phyloP scores from a whole-genome alignment of 2,888 invertebrate genomes.

The Oscheius myriophilus region DNA sequence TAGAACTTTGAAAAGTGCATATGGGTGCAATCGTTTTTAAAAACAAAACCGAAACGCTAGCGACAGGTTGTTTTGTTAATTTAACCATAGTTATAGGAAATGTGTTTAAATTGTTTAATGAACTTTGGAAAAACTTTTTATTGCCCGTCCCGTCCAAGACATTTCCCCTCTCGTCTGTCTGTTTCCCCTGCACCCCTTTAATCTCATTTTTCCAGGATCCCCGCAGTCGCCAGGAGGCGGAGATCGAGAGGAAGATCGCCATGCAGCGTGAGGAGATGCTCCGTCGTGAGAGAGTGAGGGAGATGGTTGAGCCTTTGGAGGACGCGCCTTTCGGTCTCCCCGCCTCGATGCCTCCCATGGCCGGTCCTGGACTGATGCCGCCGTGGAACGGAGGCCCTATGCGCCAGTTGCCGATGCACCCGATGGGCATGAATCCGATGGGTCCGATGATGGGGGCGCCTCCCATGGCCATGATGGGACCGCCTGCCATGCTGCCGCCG shows the following conservation, averaged over 20 bases:
- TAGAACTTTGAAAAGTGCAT: too few species aligned
- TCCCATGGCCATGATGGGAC: conserved; percentile 9
- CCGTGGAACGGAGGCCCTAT: not conserved
- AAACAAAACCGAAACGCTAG: too few species aligned
- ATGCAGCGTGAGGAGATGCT: conserved; percentile 17
- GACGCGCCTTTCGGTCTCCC: not conserved
- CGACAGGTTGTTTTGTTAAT: too few species aligned
- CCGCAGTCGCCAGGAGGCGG: not conserved
- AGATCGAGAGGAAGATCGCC: conserved; percentile 26
- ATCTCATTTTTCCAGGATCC: too few species aligned
- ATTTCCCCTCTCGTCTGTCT: too few species aligned
- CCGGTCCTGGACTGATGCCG: not conserved
- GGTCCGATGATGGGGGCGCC: not conserved
- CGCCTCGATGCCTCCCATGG: not conserved
- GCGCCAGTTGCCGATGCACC: not conserved
- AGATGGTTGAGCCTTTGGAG: conserved; percentile 24
- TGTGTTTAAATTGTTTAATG: too few species aligned
- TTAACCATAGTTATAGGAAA: too few species aligned
- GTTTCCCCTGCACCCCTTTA: too few species aligned
- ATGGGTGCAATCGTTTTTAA: too few species aligned
- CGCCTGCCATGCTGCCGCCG: not conserved
- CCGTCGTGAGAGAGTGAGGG: conserved; percentile 14
- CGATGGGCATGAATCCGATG: not conserved
- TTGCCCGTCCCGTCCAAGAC: too few species aligned
- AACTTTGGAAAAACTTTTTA: too few species aligned